A percentile compares a stretch with the other conserved stretches of the same genome.
phyloP scores from a whole-genome alignment of 2,797 vertebrate genomes.

The Petrocephalus schoutedeni region DNA sequence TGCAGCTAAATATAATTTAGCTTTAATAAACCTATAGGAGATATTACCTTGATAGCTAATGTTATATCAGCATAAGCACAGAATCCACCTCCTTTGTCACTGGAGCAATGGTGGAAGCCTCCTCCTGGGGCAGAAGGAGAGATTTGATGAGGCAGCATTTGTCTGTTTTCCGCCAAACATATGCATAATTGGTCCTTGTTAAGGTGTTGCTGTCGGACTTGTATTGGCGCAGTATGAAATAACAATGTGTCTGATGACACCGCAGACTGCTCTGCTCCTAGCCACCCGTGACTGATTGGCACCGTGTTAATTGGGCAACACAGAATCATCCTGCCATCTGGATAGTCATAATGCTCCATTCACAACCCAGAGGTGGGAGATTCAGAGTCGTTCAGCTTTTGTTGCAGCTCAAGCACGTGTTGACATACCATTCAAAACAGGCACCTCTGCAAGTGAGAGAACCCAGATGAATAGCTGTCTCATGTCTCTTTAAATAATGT shows the following conservation, averaged over 20 bases:
- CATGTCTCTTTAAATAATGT: slow-evolving; percentile 41
- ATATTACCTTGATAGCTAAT: slow-evolving; percentile 80
- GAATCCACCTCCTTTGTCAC: slow-evolving; percentile 91
- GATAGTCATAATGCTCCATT: slow-evolving; percentile 27
- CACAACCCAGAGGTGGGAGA: slow-evolving; percentile 26
- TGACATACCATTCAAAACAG: slow-evolving; percentile 29
- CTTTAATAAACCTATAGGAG: not conserved
- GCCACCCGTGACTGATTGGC: slow-evolving; percentile 19
- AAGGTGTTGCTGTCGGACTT: slow-evolving; percentile 34
- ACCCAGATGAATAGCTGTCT: slow-evolving; percentile 33
- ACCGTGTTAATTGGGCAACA: slow-evolving; percentile 31
- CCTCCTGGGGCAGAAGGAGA: slow-evolving; percentile 67
- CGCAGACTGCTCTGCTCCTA: slow-evolving; percentile 8
- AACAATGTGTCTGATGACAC: slow-evolving; percentile 31
- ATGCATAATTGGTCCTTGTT: slow-evolving; percentile 25
- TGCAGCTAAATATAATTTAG: not conserved
- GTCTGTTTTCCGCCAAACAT: slow-evolving; percentile 29
- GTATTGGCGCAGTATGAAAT: slow-evolving; percentile 25
- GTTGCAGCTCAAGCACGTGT: not conserved
- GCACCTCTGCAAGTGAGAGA: slow-evolving; percentile 23
- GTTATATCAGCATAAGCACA: slow-evolving; percentile 95
- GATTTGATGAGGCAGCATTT: slow-evolving; percentile 14
- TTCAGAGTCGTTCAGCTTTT: slow-evolving; percentile 26
- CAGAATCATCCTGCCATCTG: slow-evolving; percentile 20
- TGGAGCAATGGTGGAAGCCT: slow-evolving; percentile 95